Percentiles rank a stretch among this genome's conserved stretches.
Conservation (phyloP, 1,140 invertebrate species). For the Trachymyrmex septentrionalis region DNA sequence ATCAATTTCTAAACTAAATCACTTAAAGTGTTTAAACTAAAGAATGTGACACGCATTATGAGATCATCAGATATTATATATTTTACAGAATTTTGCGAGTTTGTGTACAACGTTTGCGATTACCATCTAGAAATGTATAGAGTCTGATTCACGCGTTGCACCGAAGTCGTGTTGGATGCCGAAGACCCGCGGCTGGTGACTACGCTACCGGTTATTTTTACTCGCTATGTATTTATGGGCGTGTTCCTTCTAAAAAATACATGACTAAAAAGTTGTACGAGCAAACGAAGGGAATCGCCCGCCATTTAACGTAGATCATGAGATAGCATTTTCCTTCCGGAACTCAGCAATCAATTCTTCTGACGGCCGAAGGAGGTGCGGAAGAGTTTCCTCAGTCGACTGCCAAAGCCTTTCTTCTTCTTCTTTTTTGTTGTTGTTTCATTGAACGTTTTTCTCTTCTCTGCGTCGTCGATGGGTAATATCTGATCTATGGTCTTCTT, state of each 20-base stretch:
- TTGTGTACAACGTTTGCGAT: constrained; percentile 40
- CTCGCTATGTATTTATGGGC: constrained; percentile 35
- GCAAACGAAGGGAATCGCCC: neutral
- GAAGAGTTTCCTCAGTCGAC: constrained; percentile 72
- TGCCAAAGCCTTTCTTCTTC: constrained; percentile 66
- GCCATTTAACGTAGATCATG: constrained; percentile 18
- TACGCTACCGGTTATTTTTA: constrained; percentile 70
- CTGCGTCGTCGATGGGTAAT: neutral
- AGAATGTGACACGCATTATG: constrained; percentile 7
- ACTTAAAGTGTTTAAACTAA: constrained; percentile 3
- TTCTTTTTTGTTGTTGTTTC: constrained; percentile 38
- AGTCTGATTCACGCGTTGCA: constrained; percentile 49
- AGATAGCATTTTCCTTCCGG: constrained; percentile 6
- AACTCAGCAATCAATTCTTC: constrained; percentile 67
- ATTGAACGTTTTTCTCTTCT: constrained; percentile 14
- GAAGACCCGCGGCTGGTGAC: constrained; percentile 32
- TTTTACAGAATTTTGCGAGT: constrained; percentile 60
- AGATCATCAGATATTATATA: constrained; percentile 49
- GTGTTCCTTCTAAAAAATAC: constrained; percentile 33
- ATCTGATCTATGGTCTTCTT: neutral
- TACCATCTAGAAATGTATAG: constrained; percentile 42
- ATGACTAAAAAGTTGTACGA: neutral
- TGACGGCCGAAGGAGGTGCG: constrained; percentile 65
- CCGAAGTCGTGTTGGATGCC: constrained; percentile 8
- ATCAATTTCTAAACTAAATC: neutral